Evolutionary conservation across 2,888 invertebrate genomes (phyloP), one percentile per base, ranked within the genome.

Genomic region (Acanthoscelides obtectus): DNA sequence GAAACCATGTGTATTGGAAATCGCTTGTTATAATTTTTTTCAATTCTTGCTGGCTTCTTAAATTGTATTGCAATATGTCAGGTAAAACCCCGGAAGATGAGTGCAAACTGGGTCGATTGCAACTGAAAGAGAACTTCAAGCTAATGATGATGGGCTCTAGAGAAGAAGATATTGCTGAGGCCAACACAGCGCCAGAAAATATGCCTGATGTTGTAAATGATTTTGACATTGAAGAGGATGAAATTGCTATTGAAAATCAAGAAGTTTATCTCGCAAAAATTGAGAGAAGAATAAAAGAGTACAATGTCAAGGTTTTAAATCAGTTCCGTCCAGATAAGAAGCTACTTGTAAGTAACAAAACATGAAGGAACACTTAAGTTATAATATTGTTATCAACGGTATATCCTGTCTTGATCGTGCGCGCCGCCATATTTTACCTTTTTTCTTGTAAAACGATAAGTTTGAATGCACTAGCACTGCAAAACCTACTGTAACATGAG

Each of bases 91-190:
- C 96, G 0, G 90, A 91, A 68, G 95, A 97, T 84, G 93, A 92
- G 77, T 90, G 92, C 77, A 89, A 90, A 68, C 86, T 98, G n/a
- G 89, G 90, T 0, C 89, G 90, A 69, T 83, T 97, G 73, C 93
- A 93, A 79, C 86, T 98, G 25, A 97, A 97, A 83, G 91, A 93
- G 0, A 94, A 94, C 71, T 93, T 94, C 77, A 97, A 97, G 85
- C 89, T 98, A 17, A 97, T 98, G 96, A 94, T 98, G 94, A 97
- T 98, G 90, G 98, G 98, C 0, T 97, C 97, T 0, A 87, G 95
- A 1, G 98, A 98, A 83, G 94, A 96, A 79, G 96, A 95, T 71
- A 96, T 97, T 80, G 93, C 92, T 66, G 93, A 94, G 81, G 95
- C 93, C 0, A 91, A 91, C 80, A 90, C 91, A 69, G 91, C 93